Percentiles rank a stretch among this genome's conserved stretches.
These are phyloP conservation scores for Euphydryas editha DNA, from an alignment of 2,888 invertebrate species.

Conservation along the genomic window DNA sequence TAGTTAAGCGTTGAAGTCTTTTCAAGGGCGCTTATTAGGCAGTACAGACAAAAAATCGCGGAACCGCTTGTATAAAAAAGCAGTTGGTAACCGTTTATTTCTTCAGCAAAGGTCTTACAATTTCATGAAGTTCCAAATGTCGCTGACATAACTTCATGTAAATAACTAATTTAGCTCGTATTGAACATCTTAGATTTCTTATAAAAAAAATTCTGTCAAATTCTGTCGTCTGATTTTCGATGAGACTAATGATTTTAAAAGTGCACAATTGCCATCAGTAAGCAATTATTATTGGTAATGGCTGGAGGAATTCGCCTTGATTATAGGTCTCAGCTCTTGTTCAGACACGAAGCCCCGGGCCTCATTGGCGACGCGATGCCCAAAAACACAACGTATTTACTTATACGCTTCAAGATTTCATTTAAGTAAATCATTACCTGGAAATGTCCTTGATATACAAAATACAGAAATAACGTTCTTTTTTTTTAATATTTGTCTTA, in stretches of 20 bases:
- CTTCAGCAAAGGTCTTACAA: constrained; percentile 25
- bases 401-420: constrained; percentile 18
- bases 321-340: constrained; percentile 51
- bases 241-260: constrained; percentile 55
- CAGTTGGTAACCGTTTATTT: constrained; percentile 43
- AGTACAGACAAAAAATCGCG: constrained; percentile 58
- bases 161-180: background rate
- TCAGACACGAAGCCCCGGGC: constrained; percentile 27
- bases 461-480: background rate
- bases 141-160: background rate
- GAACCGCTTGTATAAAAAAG: constrained; percentile 43
- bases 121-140: constrained; percentile 20
- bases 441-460: constrained; percentile 7
- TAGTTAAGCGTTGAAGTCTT: constrained; percentile 78
- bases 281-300: constrained; percentile 61
- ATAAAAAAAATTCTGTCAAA: constrained; percentile 28
- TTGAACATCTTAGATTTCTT: background rate
- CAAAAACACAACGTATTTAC: constrained; percentile 26
- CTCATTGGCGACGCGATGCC: constrained; percentile 28
- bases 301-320: constrained; percentile 60
- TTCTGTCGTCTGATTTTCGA: constrained; percentile 45
- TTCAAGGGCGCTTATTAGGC: constrained; percentile 76
- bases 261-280: constrained; percentile 55
- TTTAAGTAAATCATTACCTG: constrained; percentile 21
- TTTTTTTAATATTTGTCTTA: no score